phyloP scores from a whole-genome alignment of 2,113 vertebrate species.

The Lepisosteus osseus region DNA sequence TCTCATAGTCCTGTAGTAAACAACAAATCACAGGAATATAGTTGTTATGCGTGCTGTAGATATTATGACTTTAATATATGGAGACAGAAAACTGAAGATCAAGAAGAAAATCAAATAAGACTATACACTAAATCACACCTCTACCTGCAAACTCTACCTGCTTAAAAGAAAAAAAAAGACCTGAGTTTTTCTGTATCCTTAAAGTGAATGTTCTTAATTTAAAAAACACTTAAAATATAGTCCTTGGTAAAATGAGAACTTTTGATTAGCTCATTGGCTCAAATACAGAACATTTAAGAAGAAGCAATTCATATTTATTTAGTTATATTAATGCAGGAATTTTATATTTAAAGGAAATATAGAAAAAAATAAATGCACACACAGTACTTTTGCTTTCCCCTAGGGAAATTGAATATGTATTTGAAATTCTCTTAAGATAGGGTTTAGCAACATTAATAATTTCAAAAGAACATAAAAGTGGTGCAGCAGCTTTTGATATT shows the following conservation, averaged over 20 bases:
- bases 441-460: conserved; percentile 64
- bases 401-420: conserved; percentile 64
- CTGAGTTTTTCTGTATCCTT: not conserved
- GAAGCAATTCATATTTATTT: conserved; percentile 55
- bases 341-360: conserved; percentile 28
- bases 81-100: not conserved
- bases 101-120: not conserved
- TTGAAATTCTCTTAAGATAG: conserved; percentile 51
- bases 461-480: conserved; percentile 57
- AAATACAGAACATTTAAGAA: conserved; percentile 44
- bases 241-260: conserved; percentile 29
- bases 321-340: conserved; percentile 45
- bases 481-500: conserved; percentile 41
- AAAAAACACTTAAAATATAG: conserved; percentile 19
- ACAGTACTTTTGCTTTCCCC: conserved; percentile 43
- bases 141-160: too few relatives aligned
- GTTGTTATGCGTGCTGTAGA: not conserved
- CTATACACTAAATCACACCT: too few relatives aligned
- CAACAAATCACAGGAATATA: not conserved
- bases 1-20: not conserved
- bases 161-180: too few relatives aligned
- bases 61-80: not conserved
- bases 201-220: conserved; percentile 19
- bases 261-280: conserved; percentile 29
- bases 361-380: conserved; percentile 44